These are phyloP conservation scores for Rhynchotus rufescens DNA, from an alignment of 2,797 vertebrate genomes.

Conservation along the genomic window DNA sequence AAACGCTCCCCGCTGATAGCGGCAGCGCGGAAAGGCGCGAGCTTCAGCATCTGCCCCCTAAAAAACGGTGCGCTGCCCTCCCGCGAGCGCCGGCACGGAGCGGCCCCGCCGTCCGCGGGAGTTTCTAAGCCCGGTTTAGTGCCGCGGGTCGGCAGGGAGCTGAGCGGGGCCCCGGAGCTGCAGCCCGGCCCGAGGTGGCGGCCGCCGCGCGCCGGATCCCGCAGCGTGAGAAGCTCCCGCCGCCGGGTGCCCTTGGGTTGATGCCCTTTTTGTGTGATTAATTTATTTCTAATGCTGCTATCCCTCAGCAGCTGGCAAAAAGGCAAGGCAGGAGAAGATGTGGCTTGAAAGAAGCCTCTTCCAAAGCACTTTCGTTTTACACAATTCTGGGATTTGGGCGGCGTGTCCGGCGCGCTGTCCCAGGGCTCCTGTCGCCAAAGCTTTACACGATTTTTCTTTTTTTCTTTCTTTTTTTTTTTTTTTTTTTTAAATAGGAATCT, in stretches of 20 bases:
- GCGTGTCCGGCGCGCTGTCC: not conserved
- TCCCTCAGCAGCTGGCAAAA: not conserved
- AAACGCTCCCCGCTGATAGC: too few relatives aligned
- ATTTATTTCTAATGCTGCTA: not conserved
- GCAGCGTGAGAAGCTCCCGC: not conserved
- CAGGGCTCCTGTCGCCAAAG: not conserved
- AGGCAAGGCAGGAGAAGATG: slow-evolving; percentile 2
- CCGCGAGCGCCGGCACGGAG: not conserved
- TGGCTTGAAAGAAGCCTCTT: slow-evolving; percentile 1
- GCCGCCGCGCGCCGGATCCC: slow-evolving; percentile 1
- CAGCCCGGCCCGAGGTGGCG: not conserved
- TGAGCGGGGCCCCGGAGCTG: not conserved
- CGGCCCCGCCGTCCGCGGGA: too few relatives aligned
- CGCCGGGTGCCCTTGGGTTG: not conserved
- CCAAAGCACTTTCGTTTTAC: slow-evolving; percentile 44
- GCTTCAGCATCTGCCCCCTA: too few relatives aligned
- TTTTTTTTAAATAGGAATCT: not conserved
- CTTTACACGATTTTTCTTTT: not conserved
- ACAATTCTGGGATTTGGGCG: not conserved
- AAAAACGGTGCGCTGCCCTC: not conserved
- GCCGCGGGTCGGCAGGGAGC: not conserved
- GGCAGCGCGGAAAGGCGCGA: too few relatives aligned
- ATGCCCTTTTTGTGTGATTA: not conserved
- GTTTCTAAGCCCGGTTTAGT: not conserved
- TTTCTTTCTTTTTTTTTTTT: not conserved